Percentiles rank a stretch among this genome's conserved stretches.
phyloP scores from a whole-genome alignment of 2,797 vertebrate genomes.

The Tenualosa ilisha region DNA sequence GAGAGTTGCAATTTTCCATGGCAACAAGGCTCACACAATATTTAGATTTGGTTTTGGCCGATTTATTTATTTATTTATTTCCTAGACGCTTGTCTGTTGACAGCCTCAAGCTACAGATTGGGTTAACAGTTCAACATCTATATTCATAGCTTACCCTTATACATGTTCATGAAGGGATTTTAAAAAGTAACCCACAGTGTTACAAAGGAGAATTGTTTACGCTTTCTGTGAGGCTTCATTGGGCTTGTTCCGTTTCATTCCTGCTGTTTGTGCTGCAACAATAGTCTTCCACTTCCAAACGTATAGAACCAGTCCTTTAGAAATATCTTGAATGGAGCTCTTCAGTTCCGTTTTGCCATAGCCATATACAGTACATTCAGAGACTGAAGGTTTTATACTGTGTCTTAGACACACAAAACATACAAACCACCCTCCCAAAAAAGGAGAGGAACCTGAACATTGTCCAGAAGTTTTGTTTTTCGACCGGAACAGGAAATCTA shows the following conservation, averaged over 20 bases:
- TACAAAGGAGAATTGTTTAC: neutral
- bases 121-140: conserved; percentile 2
- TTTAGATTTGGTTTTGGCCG: neutral
- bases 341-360: no score
- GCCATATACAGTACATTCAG: no score
- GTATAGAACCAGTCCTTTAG: no score
- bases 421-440: neutral
- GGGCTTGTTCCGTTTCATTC: no score
- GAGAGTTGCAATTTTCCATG: neutral
- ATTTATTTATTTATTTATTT: neutral
- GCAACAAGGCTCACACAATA: neutral
- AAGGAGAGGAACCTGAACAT: no score
- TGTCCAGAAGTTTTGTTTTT: no score
- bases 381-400: no score
- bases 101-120: neutral
- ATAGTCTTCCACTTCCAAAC: no score
- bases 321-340: no score
- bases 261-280: no score
- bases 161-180: conserved; percentile 1
- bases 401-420: no score
- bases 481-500: neutral
- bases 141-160: neutral
- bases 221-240: neutral
- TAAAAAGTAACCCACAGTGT: neutral
- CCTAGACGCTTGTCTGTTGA: neutral